Evolutionary conservation across 1,140 invertebrate genomes (phyloP).

Genomic region (Coptotermes formosanus): DNA sequence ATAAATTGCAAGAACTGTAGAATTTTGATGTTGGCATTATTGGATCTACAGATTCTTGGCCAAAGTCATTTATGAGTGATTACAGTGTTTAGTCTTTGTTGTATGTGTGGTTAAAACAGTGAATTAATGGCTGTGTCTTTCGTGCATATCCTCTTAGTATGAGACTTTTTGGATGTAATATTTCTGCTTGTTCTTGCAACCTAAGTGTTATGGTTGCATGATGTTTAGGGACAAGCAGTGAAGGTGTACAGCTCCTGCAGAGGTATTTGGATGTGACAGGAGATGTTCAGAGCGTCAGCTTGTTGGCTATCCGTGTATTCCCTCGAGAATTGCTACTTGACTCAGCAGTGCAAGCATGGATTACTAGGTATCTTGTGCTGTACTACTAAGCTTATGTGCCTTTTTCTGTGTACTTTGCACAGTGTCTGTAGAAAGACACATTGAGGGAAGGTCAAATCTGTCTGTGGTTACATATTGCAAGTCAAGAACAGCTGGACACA

Average conservation of each 20-base stretch:
- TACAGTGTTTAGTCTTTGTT: neutral
- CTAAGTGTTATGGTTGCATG: neutral
- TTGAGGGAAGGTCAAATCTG: too few relatives aligned
- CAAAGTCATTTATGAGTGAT: neutral
- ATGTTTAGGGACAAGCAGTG: conserved; percentile 60
- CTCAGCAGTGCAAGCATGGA: conserved; percentile 64
- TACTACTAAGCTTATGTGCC: too few relatives aligned
- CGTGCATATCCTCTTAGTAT: neutral
- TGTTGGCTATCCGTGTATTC: conserved; percentile 74
- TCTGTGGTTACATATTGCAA: too few relatives aligned
- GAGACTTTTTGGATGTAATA: neutral
- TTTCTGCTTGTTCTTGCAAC: neutral
- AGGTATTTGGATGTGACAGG: conserved; percentile 85
- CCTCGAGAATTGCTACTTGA: conserved; percentile 63
- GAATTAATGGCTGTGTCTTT: too few relatives aligned
- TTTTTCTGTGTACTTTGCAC: too few relatives aligned
- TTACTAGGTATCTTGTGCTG: conserved; percentile 55
- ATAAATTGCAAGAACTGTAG: neutral
- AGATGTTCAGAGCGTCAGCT: conserved; percentile 88
- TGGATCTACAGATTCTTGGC: neutral
- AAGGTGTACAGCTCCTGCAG: conserved; percentile 80
- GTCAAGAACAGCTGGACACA: too few relatives aligned
- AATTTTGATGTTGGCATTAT: neutral
- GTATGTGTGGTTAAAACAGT: too few relatives aligned
- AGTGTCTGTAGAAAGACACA: too few relatives aligned